Base-by-base conservation (phyloP, 1,140 invertebrate species). In the Plectrocnemia conspersa region DNA sequence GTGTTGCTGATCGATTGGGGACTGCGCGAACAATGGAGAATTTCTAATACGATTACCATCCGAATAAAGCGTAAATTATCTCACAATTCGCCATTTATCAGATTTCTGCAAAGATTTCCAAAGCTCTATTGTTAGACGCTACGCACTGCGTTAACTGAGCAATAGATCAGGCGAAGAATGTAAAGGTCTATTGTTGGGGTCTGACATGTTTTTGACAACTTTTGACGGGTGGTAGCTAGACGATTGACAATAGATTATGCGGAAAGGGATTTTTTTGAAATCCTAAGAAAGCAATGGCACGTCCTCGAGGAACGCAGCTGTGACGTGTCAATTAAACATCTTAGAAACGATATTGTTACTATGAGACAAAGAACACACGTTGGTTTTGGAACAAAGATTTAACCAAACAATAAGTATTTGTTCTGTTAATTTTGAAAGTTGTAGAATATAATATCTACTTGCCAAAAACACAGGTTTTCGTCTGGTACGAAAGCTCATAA, bases 131-230 rank as follows among this genome's bases (percentile, higher is more conserved):
- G 35, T 38, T 16, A 5, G 35, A 16, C 5, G 33, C 25, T 36
- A 2, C 2, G 29, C 36, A 18, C 13, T 19, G 36, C 36, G 36
- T 15, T 40, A 45, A 45, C 42, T 23, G n/a, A 25, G 24, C 42
- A 27, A 45, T 45, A 45, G 22, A 45, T 45, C 42, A 45, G 29
- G 25, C 42, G 25, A 45, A 27, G 42, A 45, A 45, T 45, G 24
- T n/a, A 45, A 45, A 23, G n/a, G n/a, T n/a, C n/a, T n/a, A n/a
- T n/a, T n/a, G n/a, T n/a, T n/a, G n/a, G 24, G 23, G 29, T 49
- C 54, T 48, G 41, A 49, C 29, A 41, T 44, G 23, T 38, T 52
- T 58, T 54, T 55, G 57, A 59, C 52, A 36, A 13, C 53, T 55
- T 55, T 56, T 59, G 58, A 56, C 53, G 22, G 13, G 35, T 47